Conservation (phyloP, 2,113 vertebrate species). For the Porphyrio hochstetteri region DNA sequence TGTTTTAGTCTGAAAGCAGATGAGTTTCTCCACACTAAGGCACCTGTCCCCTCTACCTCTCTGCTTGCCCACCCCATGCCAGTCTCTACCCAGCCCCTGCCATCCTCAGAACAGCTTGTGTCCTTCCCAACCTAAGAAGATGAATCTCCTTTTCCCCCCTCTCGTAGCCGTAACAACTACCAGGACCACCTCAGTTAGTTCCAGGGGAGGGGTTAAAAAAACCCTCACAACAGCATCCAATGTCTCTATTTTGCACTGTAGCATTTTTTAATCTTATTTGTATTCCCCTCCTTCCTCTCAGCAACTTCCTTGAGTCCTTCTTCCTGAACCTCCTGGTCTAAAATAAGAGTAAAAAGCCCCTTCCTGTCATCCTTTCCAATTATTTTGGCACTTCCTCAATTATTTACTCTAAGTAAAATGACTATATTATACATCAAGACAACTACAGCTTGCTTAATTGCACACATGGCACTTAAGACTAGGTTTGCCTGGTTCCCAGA, state of each 20-base stretch:
- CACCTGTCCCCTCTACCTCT: neutral
- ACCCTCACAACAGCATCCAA: too few relatives aligned
- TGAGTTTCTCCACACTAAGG: neutral
- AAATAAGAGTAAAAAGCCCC: neutral
- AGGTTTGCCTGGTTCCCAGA: neutral
- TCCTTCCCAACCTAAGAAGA: fast-evolving
- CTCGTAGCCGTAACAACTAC: neutral
- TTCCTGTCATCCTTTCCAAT: constrained; percentile 25
- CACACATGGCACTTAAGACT: neutral
- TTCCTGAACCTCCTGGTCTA: neutral
- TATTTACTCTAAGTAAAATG: neutral
- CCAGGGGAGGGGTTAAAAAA: neutral
- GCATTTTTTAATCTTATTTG: neutral
- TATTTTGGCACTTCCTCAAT: constrained; percentile 26
- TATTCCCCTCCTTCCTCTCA: neutral
- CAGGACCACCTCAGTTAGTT: neutral
- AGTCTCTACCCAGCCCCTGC: neutral
- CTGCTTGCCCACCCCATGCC: fast-evolving
- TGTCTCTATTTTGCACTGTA: neutral
- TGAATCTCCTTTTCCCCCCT: neutral
- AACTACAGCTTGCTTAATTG: neutral
- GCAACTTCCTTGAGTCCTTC: constrained; percentile 24
- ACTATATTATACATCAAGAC: neutral
- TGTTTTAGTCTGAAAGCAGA: neutral
- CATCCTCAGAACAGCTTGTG: neutral